phyloP scores from a whole-genome alignment of 2,113 vertebrate genomes.

The Saccopteryx bilineata region DNA sequence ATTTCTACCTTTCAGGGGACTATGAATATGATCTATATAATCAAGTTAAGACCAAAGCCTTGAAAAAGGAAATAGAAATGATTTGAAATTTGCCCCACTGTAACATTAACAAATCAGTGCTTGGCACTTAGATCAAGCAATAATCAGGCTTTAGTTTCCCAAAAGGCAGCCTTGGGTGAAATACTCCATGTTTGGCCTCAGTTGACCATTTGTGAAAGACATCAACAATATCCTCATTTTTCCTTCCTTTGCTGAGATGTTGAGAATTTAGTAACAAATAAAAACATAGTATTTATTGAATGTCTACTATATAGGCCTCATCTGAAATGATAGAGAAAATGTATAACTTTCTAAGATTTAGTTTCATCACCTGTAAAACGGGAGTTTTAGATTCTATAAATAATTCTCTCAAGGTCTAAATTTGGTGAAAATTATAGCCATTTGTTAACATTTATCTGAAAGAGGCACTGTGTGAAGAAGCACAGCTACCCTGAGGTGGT shows the following conservation, averaged over 20 bases:
- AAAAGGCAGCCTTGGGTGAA: background rate
- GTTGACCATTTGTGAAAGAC: slow-evolving; percentile 1
- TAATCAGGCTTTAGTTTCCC: background rate
- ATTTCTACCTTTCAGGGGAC: slow-evolving; percentile 28
- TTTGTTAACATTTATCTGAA: background rate
- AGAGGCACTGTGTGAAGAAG: background rate
- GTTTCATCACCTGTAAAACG: background rate
- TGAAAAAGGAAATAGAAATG: background rate
- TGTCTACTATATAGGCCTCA: background rate
- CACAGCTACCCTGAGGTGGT: background rate
- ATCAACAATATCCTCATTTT: background rate
- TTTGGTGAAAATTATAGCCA: background rate
- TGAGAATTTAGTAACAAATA: background rate
- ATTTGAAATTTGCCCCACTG: background rate
- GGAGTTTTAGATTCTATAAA: background rate
- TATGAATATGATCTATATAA: slow-evolving; percentile 12
- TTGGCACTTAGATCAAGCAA: background rate
- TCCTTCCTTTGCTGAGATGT: background rate
- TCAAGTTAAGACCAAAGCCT: slow-evolving; percentile 25
- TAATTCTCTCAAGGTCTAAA: background rate
- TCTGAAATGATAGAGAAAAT: background rate
- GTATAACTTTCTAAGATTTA: background rate
- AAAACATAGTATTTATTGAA: background rate
- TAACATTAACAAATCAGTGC: slow-evolving; percentile 32
- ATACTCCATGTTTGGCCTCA: background rate